These are phyloP conservation scores for Orestias chungarensis DNA, from an alignment of 2,797 vertebrate genomes.

Conservation along the genomic window DNA sequence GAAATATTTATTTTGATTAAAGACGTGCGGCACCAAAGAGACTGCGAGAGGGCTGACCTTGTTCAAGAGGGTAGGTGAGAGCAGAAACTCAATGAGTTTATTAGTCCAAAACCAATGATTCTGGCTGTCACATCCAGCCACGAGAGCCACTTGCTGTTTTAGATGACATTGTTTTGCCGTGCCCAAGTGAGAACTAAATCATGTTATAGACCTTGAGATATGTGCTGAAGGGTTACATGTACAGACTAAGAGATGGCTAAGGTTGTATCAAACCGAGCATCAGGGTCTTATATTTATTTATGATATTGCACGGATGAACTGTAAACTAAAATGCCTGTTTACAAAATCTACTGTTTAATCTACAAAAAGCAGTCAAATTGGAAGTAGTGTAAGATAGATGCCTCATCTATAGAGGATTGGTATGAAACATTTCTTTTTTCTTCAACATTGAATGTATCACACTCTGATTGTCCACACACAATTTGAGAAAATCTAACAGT, in stretches of 20 bases:
- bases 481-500: neutral
- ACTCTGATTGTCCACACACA: neutral
- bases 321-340: neutral
- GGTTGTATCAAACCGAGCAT: neutral
- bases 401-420: neutral
- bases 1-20: slow-evolving; percentile 13
- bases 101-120: slow-evolving; percentile 56
- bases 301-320: neutral
- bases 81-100: slow-evolving; percentile 48
- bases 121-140: slow-evolving; percentile 40
- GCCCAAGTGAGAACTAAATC: slow-evolving; percentile 22
- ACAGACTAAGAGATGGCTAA: neutral
- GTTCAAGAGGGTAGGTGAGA: neutral
- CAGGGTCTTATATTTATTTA: neutral
- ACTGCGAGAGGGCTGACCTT: slow-evolving; percentile 41
- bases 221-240: neutral
- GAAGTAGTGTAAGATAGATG: neutral
- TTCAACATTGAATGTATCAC: neutral
- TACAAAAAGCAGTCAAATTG: neutral
- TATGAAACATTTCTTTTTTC: neutral
- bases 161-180: slow-evolving; percentile 60
- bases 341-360: neutral
- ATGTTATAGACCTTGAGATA: slow-evolving; percentile 9
- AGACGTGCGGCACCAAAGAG: neutral
- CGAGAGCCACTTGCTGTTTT: slow-evolving; percentile 43